Base-by-base conservation (phyloP, 1,140 invertebrate species). In the Dolichoris vasculosae region DNA sequence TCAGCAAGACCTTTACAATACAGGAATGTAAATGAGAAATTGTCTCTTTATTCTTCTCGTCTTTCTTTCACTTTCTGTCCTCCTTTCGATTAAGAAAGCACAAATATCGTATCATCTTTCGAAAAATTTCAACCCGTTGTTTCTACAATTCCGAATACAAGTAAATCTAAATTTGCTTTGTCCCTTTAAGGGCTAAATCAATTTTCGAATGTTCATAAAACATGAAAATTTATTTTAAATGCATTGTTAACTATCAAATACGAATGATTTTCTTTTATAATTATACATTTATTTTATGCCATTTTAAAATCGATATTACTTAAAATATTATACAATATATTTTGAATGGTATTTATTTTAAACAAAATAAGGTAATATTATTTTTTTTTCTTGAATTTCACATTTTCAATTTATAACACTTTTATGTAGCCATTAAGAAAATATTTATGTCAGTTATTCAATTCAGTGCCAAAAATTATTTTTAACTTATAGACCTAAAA, bases 11-110 rank as follows among this genome's bases (percentile, higher is more conserved):
- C 63, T 35, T 43, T n/a, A 51, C 26, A 30, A 20, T n/a, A 26
- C 9, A 73, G 30, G 76, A 86, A 83, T 35, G 23, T 35, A 83
- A 46, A 48, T 32, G 46, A 79, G 59, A 71, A 55, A 73, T 75
- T 8, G 46, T 17, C 38, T 55, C 17, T 79, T 76, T 32, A 67
- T 35, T 40, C 13, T 64, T 51, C 64, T 76, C n/a, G 0, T 20
- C 2, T 26, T 78, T 59, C 30, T 32, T 6, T 78, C 43, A 17
- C 17, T 80, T 75, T 46, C 35, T 63, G 11, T 63, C 2, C 30
- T n/a, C 38, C 13, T 46, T 46, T 6, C 43, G 13, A 46, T 6
- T 63, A 71, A 9, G 67, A 38, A 71, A 71, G 38, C 32, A 64
- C 23, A 48, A 40, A 48, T 23, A 77, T 75, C n/a, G 46, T 35